Evolutionary conservation across 1,140 invertebrate genomes (phyloP), one percentile per base, ranked within the genome.

Genomic region (Mizuhopecten yessoensis): DNA sequence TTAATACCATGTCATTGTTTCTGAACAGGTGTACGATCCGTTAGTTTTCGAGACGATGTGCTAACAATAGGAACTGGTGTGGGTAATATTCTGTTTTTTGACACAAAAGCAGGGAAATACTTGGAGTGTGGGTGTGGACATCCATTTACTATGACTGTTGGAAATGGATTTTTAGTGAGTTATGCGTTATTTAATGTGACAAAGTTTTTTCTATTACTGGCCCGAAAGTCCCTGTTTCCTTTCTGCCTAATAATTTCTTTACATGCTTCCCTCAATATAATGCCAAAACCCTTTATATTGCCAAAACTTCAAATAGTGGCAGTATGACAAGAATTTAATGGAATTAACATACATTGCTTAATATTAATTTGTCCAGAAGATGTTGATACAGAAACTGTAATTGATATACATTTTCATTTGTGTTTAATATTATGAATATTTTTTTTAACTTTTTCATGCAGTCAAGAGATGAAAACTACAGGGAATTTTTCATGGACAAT

Each of bases 31-130:
- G 98, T 99, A 86, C 97, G 99, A 90, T 99, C 99, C 0, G 98
- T 99, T 34, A 98, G 98, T 97, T 99, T 99, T 97, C 98, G 98
- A 95, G 98, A 98, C 0, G 97, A 99, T 94, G 97, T 99, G 93
- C 97, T 99, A 90, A 99, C 99, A 1, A 98, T 99, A 93, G 99
- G 99, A 23, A 99, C 99, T 7, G 99, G 99, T 0, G 97, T 98
- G 86, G 99, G 99, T 87, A 97, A 98, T 96, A 97, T 99, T 0
- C 98, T 99, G 97, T 99, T 99, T 96, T 99, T 99, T 96, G 99
- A 99, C 96, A 97, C 99, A 87, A 97, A 98, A 94, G 98, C 98
- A 90, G 98, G 98, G 88, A 99, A 99, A 96, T 99, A 99, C 96
- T 96, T 99, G 45, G 98, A 99, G 95, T 98, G 92, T 91, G 90